A percentile compares a stretch with the other conserved stretches of the same genome.
phyloP scores from a whole-genome alignment of 2,797 vertebrate species.

The Xiphorhynchus erythropygius region DNA sequence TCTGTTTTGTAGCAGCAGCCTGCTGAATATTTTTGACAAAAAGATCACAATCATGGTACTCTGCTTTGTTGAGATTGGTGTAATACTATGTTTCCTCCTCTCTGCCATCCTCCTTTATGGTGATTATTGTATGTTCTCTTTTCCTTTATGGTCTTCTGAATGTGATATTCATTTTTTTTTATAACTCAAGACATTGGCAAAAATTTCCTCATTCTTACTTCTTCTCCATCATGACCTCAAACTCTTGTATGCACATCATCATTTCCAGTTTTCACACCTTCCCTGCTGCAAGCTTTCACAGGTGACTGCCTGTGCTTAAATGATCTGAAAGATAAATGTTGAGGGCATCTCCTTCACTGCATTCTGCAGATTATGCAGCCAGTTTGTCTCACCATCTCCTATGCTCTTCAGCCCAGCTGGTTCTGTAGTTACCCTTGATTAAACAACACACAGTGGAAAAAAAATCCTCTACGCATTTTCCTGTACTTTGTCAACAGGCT shows the following conservation, averaged over 20 bases:
- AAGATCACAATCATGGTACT: background rate
- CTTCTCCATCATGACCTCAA: background rate
- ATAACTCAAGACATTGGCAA: background rate
- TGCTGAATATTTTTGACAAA: background rate
- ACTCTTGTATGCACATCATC: background rate
- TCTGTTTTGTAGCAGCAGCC: background rate
- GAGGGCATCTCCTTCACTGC: background rate
- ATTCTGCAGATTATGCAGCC: background rate
- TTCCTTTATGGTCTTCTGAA: background rate
- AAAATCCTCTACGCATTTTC: background rate
- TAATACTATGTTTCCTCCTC: background rate
- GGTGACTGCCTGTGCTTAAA: background rate
- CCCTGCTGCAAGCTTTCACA: background rate
- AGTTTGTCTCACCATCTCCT: fast-evolving
- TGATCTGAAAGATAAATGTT: background rate
- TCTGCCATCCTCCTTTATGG: background rate
- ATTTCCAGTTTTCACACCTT: background rate
- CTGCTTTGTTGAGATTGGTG: background rate
- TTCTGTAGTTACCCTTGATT: background rate
- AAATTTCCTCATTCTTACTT: background rate
- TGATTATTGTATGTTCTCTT: background rate
- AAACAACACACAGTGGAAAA: background rate
- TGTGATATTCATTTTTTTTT: background rate
- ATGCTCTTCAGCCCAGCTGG: background rate
- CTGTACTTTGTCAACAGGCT: background rate